These are phyloP conservation scores for Drosophila parabipectinata DNA, from an alignment of 1,140 invertebrate species.

Conservation along the genomic window DNA sequence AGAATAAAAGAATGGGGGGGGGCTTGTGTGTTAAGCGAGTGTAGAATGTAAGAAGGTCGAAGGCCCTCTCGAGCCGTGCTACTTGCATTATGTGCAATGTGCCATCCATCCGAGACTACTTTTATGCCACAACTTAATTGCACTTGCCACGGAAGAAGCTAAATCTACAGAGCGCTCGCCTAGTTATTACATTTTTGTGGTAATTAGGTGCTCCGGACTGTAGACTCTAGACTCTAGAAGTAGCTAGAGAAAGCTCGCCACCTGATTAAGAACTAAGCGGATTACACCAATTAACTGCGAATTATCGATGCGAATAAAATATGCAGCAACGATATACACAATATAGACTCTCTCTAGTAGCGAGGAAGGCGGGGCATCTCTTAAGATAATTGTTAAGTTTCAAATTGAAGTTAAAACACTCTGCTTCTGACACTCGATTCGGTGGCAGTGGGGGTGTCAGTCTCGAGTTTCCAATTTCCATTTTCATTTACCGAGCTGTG, in stretches of 20 bases:
- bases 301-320: conserved; percentile 32
- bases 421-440: conserved; percentile 27
- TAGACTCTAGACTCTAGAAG: background rate
- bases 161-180: too few relatives aligned
- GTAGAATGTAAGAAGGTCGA: conserved; percentile 36
- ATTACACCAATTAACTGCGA: conserved; percentile 66
- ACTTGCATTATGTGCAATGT: conserved; percentile 42
- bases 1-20: background rate
- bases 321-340: background rate
- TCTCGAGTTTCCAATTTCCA: conserved; percentile 54
- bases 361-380: background rate
- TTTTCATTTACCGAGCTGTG: conserved; percentile 39
- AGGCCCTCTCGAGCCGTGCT: conserved; percentile 27
- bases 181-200: conserved; percentile 9
- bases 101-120: conserved; percentile 11
- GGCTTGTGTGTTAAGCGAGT: background rate
- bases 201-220: conserved; percentile 41
- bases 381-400: conserved; percentile 2
- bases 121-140: conserved; percentile 39
- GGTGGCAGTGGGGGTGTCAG: conserved; percentile 2
- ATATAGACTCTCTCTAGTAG: background rate
- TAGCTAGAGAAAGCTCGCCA: conserved; percentile 19
- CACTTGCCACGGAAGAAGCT: conserved; percentile 9
- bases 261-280: conserved; percentile 61
- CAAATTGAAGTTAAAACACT: conserved; percentile 39